Evolutionary conservation across 1,140 invertebrate genomes (phyloP), one percentile per base, ranked within the genome.

Genomic region (Drosophila aff.): DNA sequence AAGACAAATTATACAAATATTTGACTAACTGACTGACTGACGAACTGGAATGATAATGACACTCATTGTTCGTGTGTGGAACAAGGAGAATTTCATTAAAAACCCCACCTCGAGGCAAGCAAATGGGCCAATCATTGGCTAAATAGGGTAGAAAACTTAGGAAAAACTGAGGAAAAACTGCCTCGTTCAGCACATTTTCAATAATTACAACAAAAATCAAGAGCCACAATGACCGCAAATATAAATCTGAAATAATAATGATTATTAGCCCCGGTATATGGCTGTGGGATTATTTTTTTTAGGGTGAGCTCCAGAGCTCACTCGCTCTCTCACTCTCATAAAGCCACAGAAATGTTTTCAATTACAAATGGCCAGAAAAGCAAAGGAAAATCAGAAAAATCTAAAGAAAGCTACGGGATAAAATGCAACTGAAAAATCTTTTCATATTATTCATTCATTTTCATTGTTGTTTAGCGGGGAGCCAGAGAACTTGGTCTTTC

Each of bases 1-100:
- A 84, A 84, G 77, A 84, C 81, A 83, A 83, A 83, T 83, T 83
- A 79, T 83, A 83, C 81, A 83, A 83, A 83, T 83, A 83, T 83
- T 83, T 79, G 76, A 79, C 76, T 72, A 79, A 79, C 67, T 71
- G 63, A 61, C 76, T 59, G 43, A 47, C 74, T 59, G 60, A 55
- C 73, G 52, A 77, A 69, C 57, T 50, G 75, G 64, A 76, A 76
- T 76, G 73, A 76, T 76, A 78, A 78, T 78, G 74, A 78, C 75
- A 78, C 75, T 58, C 74, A 78, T 69, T 78, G 71, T 74, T 73
- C 57, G 71, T 77, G 71, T 62, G 50, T 49, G 38, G 59, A 74
- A 75, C 72, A 75, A 53, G 72, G 71, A 47, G 63, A 74, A 74
- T 74, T 74, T 61, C 68, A 73, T 73, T 74, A 73, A 73, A 73